These are phyloP conservation scores for Darevskia nairensis DNA, from an alignment of 2,797 vertebrate species.

Conservation along the genomic window DNA sequence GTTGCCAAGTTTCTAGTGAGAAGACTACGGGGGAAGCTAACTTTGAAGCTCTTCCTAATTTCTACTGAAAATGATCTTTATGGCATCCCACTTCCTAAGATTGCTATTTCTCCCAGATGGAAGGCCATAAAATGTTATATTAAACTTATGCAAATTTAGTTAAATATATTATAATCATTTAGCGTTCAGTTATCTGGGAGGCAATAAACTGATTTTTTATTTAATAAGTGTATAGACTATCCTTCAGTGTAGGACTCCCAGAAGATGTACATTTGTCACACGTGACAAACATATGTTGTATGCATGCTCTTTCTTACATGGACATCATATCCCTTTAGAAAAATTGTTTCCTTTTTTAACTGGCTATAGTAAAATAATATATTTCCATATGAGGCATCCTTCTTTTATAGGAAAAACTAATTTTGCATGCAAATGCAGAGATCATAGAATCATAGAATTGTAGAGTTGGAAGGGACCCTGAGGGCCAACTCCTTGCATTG, in stretches of 20 bases:
- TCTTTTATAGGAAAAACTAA: background rate
- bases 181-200: background rate
- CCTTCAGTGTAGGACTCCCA: background rate
- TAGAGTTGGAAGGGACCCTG: too few relatives aligned
- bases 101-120: background rate
- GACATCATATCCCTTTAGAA: background rate
- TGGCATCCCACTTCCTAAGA: background rate
- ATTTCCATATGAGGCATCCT: background rate
- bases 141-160: background rate
- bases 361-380: background rate
- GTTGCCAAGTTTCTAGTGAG: conserved; percentile 34
- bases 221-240: background rate
- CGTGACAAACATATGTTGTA: background rate
- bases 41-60: background rate
- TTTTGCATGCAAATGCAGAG: background rate
- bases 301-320: background rate
- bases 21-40: background rate
- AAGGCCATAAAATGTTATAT: background rate
- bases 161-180: background rate
- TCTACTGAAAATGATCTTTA: background rate
- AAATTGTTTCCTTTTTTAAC: conserved; percentile 10
- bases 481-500: too few relatives aligned
- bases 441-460: too few relatives aligned
- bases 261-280: background rate
- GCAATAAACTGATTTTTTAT: background rate